Percentiles rank a stretch among this genome's conserved stretches.
These are phyloP conservation scores for Crotalus adamanteus DNA, from an alignment of 2,797 vertebrate species.

Conservation along the genomic window DNA sequence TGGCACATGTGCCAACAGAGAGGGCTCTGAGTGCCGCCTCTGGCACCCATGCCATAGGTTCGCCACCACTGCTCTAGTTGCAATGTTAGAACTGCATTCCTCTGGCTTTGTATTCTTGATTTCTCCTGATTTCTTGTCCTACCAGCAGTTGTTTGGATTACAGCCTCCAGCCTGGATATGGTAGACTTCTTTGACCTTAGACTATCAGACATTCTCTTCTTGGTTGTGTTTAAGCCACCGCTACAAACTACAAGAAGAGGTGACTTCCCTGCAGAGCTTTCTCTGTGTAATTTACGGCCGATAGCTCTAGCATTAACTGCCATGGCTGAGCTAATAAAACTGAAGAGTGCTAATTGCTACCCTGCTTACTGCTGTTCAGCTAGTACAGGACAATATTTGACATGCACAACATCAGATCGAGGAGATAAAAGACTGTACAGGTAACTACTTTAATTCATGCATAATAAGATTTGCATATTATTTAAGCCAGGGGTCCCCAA, in stretches of 20 bases:
- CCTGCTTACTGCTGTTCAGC: background rate
- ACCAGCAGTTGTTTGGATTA: background rate
- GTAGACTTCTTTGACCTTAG: background rate
- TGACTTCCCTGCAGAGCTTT: background rate
- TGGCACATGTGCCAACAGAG: too few species aligned
- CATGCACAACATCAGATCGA: background rate
- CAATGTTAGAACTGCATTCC: background rate
- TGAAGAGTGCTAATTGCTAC: background rate
- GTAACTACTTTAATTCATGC: background rate
- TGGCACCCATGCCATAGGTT: too few species aligned
- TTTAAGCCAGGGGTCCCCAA: background rate
- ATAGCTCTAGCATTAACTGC: background rate
- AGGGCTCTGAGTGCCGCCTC: too few species aligned
- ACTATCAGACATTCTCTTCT: background rate
- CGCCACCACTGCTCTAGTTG: background rate
- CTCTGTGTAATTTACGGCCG: background rate
- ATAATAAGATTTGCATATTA: background rate
- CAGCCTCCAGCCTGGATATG: background rate
- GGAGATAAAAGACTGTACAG: background rate
- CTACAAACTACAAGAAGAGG: background rate
- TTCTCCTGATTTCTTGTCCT: background rate
- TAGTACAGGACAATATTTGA: background rate
- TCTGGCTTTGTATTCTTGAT: background rate
- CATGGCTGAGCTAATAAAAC: background rate
- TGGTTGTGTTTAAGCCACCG: background rate